These are phyloP conservation scores for Lanius collurio DNA, from an alignment of 2,113 vertebrate species.

Conservation along the genomic window DNA sequence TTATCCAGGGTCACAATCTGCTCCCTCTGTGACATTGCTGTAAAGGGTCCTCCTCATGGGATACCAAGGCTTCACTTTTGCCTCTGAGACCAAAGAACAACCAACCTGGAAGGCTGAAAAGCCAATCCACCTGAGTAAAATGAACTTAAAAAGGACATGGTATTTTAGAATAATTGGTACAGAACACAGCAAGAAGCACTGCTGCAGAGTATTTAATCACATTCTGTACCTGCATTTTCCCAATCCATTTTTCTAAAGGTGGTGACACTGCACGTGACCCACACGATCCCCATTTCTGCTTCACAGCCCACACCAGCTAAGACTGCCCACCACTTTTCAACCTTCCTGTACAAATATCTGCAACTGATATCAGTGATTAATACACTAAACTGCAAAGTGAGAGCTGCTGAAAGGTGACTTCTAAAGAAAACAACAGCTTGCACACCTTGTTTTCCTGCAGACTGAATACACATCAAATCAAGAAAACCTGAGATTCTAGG, in stretches of 20 bases:
- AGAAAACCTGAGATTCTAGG: not conserved
- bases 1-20: accelerated
- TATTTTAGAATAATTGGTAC: not conserved
- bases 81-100: not conserved
- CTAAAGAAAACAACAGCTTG: not conserved
- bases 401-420: not conserved
- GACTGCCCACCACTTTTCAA: not conserved
- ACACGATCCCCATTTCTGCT: not conserved
- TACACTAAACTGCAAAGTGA: not conserved
- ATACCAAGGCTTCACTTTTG: not conserved
- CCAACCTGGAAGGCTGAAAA: not conserved
- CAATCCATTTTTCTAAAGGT: not conserved
- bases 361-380: not conserved
- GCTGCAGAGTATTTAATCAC: not conserved
- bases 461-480: not conserved
- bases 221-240: not conserved
- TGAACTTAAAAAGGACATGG: not conserved
- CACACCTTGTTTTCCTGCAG: not conserved
- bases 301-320: not conserved
- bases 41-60: not conserved
- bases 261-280: accelerated
- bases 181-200: not conserved
- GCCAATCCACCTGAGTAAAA: not conserved
- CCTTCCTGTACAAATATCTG: not conserved
- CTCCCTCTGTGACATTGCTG: not conserved